phyloP scores from a whole-genome alignment of 1,140 invertebrate genomes.

The Drosophila pandora region DNA sequence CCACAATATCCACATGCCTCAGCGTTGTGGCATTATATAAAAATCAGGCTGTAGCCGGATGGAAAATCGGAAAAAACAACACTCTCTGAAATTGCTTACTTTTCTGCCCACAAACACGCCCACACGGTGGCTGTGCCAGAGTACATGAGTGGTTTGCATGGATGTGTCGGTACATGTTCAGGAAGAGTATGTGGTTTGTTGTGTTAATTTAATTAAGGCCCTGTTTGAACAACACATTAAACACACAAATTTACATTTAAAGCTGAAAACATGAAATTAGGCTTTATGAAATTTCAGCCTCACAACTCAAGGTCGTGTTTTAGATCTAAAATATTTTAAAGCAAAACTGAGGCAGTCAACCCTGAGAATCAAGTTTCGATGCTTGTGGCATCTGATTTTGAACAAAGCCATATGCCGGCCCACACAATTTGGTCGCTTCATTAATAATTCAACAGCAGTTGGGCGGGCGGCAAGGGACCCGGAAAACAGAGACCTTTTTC shows the following conservation, averaged over 20 bases:
- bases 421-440: constrained; percentile 54
- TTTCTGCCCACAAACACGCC: constrained; percentile 53
- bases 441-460: constrained; percentile 76
- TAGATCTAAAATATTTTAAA: background rate
- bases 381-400: constrained; percentile 50
- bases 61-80: constrained; percentile 30
- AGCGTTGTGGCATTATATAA: constrained; percentile 64
- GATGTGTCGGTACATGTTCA: constrained; percentile 2
- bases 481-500: constrained; percentile 52
- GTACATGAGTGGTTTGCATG: constrained; percentile 21
- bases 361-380: constrained; percentile 52
- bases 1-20: constrained; percentile 10
- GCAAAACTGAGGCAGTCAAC: background rate
- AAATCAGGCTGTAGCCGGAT: constrained; percentile 51
- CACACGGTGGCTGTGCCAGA: constrained; percentile 13
- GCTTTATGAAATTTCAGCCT: constrained; percentile 17
- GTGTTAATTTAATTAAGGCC: constrained; percentile 77
- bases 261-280: constrained; percentile 17
- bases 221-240: constrained; percentile 37
- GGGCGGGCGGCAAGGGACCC: constrained; percentile 32
- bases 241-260: constrained; percentile 23
- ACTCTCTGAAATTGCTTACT: constrained; percentile 66
- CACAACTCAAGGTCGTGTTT: constrained; percentile 31
- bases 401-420: constrained; percentile 49
- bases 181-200: constrained; percentile 60